Percentiles rank a stretch among this genome's conserved stretches.
Conservation (phyloP, 2,797 vertebrate genomes). For the Hozukius guyotensis region DNA sequence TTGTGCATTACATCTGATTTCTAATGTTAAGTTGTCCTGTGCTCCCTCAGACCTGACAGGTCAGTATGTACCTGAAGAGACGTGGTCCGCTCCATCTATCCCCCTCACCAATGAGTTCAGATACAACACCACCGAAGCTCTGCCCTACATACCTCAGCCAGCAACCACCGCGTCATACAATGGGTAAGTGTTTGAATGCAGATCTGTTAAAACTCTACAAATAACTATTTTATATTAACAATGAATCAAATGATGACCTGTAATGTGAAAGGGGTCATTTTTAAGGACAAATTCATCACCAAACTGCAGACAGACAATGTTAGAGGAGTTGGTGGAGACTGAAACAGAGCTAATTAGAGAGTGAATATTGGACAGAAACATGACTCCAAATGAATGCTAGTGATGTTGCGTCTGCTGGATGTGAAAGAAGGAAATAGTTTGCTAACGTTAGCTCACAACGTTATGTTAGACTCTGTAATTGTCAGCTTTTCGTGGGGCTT, state of each 20-base stretch:
- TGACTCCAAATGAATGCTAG: background rate
- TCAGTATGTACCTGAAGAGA: conserved; percentile 87
- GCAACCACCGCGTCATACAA: conserved; percentile 81
- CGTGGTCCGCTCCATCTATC: conserved; percentile 89
- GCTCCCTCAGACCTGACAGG: conserved; percentile 69
- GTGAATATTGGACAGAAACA: background rate
- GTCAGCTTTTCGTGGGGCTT: background rate
- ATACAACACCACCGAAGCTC: conserved; percentile 87
- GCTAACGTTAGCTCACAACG: background rate
- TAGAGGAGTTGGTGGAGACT: background rate
- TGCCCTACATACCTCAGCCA: conserved; percentile 85
- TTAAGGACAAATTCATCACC: background rate
- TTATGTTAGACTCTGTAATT: background rate
- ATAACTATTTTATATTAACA: background rate
- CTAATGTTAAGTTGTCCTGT: background rate
- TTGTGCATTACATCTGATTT: background rate
- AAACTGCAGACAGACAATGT: no score
- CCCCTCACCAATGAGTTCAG: conserved; percentile 91
- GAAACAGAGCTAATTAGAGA: background rate
- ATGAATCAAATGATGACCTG: background rate
- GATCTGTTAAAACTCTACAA: background rate
- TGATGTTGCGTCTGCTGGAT: background rate
- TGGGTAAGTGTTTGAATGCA: conserved; percentile 77
- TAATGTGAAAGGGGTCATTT: background rate
- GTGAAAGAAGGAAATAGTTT: background rate